Base-by-base conservation (phyloP, 2,113 vertebrate species). In the Sinocyclocheilus rhinocerous region DNA sequence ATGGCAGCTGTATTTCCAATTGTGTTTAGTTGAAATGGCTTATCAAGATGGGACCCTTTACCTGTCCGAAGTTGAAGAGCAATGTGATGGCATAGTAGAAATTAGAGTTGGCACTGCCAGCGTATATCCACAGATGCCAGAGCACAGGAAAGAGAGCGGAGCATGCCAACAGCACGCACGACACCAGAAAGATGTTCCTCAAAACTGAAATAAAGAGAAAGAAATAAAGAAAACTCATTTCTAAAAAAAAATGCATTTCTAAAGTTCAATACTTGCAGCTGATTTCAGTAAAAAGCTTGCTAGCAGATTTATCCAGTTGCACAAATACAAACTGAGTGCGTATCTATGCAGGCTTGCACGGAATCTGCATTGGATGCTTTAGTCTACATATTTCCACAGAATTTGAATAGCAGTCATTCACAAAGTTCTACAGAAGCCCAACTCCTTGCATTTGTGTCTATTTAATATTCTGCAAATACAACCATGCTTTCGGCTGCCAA, bases 101-200 rank as follows among this genome's bases (percentile, higher is more conserved):
- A 92, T 99, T 99, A 88, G 98, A 98, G 94, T 99, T 99, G 94
- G 98, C 98, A 89, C 98, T 99, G 92, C 98, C 98, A 13, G 98
- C 96, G 9, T 98, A 99, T 94, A 99, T 98, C 98, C 98, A 99
- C 3, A 99, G 97, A 90, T 99, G 98, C 98, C 98, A 99, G 76
- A 99, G 95, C 3, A 99, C 97, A 0, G 98, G 98, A 85, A 99
- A 99, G n/a, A 99, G 96, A 70, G 97, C 92, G 0, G 98, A 97
- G 73, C 97, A 99, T 82, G 96, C 94, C 57, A 99, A 89, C 80
- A 99, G 93, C 86, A 98, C 93, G 36, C 97, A 98, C 15, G 96
- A 94, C 78, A 99, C 97, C 90, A 99, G 92, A 91, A 99, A 99
- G 93, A 98, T 95, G 94, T 99, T 99, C 90, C 97, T 96, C 55